Conservation (phyloP, 2,113 vertebrate species). For the Cathartes aura region DNA sequence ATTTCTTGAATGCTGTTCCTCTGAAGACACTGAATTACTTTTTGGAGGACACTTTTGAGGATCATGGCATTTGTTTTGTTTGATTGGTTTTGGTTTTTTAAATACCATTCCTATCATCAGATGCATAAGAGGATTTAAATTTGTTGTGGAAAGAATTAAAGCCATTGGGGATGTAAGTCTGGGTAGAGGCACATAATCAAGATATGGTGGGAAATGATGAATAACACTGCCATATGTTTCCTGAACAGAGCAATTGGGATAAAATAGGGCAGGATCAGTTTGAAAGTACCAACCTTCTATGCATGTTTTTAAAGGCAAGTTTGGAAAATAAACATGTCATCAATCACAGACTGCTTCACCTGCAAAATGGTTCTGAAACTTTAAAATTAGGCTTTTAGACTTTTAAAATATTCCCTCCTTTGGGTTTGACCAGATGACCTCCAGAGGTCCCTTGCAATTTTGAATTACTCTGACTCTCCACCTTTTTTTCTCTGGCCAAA, state of each 20-base stretch:
- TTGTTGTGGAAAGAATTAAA: neutral
- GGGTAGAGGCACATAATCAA: neutral
- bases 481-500: neutral
- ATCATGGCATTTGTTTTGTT: neutral
- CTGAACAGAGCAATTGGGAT: neutral
- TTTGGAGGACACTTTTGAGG: neutral
- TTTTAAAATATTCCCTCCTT: neutral
- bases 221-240: neutral
- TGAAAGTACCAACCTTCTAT: neutral
- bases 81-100: neutral
- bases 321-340: neutral
- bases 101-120: neutral
- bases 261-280: neutral
- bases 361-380: neutral
- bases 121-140: neutral
- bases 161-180: neutral
- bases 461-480: neutral
- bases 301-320: neutral
- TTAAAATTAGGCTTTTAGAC: neutral
- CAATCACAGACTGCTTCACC: neutral
- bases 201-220: neutral
- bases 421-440: neutral
- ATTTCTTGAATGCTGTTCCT: neutral
- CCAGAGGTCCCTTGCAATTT: neutral
- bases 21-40: neutral